A percentile compares a stretch with the other conserved stretches of the same genome.
Conservation (phyloP, 2,888 invertebrate species). For the Mallateleia sp. region DNA sequence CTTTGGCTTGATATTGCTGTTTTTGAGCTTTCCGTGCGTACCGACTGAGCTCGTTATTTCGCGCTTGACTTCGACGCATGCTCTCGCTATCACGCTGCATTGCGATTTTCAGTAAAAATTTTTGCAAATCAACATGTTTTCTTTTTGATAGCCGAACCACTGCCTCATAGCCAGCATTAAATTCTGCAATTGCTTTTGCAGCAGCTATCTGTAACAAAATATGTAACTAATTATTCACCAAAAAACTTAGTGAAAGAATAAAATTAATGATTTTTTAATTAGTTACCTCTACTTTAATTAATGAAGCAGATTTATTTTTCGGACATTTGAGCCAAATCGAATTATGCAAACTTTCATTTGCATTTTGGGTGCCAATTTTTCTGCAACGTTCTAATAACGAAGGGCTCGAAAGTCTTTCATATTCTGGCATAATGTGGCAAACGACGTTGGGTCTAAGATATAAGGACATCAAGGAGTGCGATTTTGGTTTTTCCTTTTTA, state of each 20-base stretch:
- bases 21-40: too few relatives aligned
- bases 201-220: too few relatives aligned
- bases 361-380: conserved; percentile 29
- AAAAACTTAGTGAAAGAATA: neutral
- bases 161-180: conserved; percentile 25
- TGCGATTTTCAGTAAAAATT: too few relatives aligned
- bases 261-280: neutral
- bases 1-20: too few relatives aligned
- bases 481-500: conserved; percentile 11
- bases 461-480: conserved; percentile 14
- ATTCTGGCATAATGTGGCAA: conserved; percentile 23
- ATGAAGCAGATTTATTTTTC: conserved; percentile 31
- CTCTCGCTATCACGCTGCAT: too few relatives aligned
- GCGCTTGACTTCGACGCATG: too few relatives aligned
- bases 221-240: conserved; percentile 9
- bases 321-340: conserved; percentile 32
- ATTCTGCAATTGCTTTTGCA: conserved; percentile 31
- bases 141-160: conserved; percentile 22
- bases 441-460: conserved; percentile 15
- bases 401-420: too few relatives aligned
- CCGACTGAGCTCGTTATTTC: too few relatives aligned
- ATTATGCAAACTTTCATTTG: conserved; percentile 37
- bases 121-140: too few relatives aligned
- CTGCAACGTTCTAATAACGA: conserved; percentile 22
- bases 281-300: conserved; percentile 22